phyloP scores from a whole-genome alignment of 2,113 vertebrate species.

The Carassius auratus region DNA sequence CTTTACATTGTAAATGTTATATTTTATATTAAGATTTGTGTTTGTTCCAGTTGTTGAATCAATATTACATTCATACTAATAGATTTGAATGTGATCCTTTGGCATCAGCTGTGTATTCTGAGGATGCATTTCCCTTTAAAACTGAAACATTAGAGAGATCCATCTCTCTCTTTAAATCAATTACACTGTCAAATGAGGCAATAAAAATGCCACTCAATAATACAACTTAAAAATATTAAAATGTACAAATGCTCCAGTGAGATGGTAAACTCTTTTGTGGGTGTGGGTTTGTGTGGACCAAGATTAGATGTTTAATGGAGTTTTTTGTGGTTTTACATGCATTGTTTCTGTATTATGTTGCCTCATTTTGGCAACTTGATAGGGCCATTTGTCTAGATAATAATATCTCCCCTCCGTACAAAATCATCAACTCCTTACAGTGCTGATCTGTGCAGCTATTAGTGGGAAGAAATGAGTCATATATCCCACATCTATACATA shows the following conservation, averaged over 20 bases:
- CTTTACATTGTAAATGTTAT: not conserved
- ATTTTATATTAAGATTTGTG: conserved; percentile 1
- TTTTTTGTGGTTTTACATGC: conserved; percentile 3
- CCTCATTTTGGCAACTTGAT: conserved; percentile 15
- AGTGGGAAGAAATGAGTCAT: not conserved
- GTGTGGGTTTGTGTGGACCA: not conserved
- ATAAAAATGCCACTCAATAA: not conserved
- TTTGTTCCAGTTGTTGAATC: not conserved
- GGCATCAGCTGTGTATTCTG: not conserved
- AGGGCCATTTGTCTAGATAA: not conserved
- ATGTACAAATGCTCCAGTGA: not conserved
- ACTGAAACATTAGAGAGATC: not conserved
- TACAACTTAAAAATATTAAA: not conserved
- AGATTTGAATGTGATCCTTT: not conserved
- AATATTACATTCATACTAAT: not conserved
- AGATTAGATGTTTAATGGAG: conserved; percentile 11
- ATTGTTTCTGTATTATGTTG: conserved; percentile 18
- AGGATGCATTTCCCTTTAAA: not conserved
- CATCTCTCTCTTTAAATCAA: not conserved
- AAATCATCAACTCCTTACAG: not conserved
- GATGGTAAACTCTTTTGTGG: not conserved
- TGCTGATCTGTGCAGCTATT: not conserved
- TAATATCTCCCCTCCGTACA: not conserved
- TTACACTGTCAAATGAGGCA: not conserved
- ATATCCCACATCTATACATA: not conserved